Percentiles rank a stretch among this genome's conserved stretches.
These are phyloP conservation scores for Steinernema khuongi DNA, from an alignment of 1,140 invertebrate genomes.

Conservation along the genomic window DNA sequence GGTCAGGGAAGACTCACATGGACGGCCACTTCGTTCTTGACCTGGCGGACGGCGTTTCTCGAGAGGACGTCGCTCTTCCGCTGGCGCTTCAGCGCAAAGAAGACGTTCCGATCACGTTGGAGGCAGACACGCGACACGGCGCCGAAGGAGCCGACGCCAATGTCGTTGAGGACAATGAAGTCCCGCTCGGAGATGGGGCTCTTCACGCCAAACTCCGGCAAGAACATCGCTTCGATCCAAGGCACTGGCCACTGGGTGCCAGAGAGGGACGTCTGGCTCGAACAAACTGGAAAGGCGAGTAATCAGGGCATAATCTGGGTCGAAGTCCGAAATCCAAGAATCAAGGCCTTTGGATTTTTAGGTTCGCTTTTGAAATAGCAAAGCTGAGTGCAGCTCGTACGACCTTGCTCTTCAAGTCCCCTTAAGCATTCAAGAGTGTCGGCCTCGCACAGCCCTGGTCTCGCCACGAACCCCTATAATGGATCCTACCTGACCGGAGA, in stretches of 20 bases:
- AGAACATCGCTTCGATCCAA: not conserved
- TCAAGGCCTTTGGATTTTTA: too few species aligned
- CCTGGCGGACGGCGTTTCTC: not conserved
- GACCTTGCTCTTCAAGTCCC: too few species aligned
- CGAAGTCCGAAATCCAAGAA: too few species aligned
- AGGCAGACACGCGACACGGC: not conserved
- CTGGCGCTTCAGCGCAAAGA: not conserved
- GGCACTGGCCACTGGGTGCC: not conserved
- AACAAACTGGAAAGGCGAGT: not conserved
- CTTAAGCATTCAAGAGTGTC: too few species aligned
- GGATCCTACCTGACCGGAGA: not conserved
- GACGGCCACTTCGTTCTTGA: not conserved
- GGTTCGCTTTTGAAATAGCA: too few species aligned
- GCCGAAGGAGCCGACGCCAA: not conserved
- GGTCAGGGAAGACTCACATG: not conserved
- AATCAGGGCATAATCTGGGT: too few species aligned
- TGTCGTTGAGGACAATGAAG: conserved; percentile 3
- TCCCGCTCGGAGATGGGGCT: not conserved
- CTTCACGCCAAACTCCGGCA: not conserved
- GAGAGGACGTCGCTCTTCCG: not conserved
- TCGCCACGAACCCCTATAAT: not conserved
- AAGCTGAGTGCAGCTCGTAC: too few species aligned
- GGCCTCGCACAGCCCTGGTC: too few species aligned
- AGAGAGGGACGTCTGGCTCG: not conserved
- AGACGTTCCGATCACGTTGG: not conserved